These are phyloP conservation scores for Nephrotoma guestfalica DNA, from an alignment of 2,888 invertebrate species.

Conservation along the genomic window DNA sequence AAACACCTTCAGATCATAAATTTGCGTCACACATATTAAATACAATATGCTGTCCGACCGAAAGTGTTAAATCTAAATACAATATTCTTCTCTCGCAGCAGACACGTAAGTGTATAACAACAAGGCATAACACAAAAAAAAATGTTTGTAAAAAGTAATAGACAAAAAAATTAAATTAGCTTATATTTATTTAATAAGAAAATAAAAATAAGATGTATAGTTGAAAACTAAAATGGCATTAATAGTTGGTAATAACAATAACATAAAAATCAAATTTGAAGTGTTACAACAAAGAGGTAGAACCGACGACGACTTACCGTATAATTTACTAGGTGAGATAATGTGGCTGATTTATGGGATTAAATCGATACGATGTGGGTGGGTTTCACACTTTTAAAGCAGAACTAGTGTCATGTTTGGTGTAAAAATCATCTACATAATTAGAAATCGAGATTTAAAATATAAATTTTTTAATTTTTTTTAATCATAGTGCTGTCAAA, in stretches of 20 bases:
- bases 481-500: too few species aligned
- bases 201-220: neutral
- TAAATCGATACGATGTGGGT: neutral
- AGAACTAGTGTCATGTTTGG: too few species aligned
- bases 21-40: neutral
- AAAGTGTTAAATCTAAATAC: neutral
- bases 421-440: too few species aligned
- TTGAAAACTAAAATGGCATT: neutral
- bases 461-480: too few species aligned
- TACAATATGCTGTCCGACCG: neutral
- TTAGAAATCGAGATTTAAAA: too few species aligned
- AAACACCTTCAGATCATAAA: neutral
- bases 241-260: neutral
- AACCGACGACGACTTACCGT: neutral
- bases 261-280: neutral
- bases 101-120: neutral
- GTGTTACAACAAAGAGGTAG: neutral
- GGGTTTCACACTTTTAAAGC: neutral
- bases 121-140: neutral
- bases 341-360: neutral
- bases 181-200: neutral
- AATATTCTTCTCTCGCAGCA: neutral
- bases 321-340: neutral
- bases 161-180: neutral
- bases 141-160: neutral